Conservation (phyloP, 37 sponge, comb jelly and placozoan genomes). For the Lycopodina hypogea region DNA sequence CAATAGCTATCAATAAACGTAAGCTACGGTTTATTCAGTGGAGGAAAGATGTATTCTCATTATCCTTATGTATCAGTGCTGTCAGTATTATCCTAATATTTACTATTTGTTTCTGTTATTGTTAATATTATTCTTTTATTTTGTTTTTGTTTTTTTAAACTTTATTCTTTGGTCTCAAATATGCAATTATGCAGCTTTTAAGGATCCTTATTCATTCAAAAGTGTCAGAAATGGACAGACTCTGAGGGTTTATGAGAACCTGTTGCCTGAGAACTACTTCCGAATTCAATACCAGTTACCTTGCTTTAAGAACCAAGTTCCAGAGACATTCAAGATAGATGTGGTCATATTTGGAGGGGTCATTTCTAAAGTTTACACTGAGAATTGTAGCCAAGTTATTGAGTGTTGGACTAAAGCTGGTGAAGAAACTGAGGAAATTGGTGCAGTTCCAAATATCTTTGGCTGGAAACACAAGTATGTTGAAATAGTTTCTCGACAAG, state of each 20-base stretch:
- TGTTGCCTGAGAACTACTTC: conserved; percentile 60
- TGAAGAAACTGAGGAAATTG: not conserved
- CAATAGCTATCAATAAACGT: no score
- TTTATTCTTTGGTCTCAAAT: no score
- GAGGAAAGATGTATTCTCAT: no score
- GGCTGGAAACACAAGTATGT: conserved; percentile 84
- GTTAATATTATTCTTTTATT: no score
- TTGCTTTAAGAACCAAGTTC: not conserved
- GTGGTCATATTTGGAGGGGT: conserved; percentile 79
- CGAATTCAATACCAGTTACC: conserved; percentile 83
- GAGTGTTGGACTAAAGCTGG: conserved; percentile 66
- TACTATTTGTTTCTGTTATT: no score
- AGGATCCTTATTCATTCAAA: conserved; percentile 32
- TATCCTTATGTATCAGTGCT: no score
- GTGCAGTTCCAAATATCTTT: conserved; percentile 14
- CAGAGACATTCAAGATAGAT: conserved; percentile 58
- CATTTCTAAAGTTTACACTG: conserved; percentile 84
- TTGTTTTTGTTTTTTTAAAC: no score
- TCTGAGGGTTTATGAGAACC: conserved; percentile 69
- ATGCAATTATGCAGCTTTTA: conserved; percentile 46
- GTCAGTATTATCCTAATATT: no score
- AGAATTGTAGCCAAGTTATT: conserved; percentile 66
- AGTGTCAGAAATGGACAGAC: conserved; percentile 47
- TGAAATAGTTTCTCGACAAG: no score
- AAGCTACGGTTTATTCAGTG: no score